phyloP scores from a whole-genome alignment of 2,797 vertebrate genomes.

The Liparis tanakae region DNA sequence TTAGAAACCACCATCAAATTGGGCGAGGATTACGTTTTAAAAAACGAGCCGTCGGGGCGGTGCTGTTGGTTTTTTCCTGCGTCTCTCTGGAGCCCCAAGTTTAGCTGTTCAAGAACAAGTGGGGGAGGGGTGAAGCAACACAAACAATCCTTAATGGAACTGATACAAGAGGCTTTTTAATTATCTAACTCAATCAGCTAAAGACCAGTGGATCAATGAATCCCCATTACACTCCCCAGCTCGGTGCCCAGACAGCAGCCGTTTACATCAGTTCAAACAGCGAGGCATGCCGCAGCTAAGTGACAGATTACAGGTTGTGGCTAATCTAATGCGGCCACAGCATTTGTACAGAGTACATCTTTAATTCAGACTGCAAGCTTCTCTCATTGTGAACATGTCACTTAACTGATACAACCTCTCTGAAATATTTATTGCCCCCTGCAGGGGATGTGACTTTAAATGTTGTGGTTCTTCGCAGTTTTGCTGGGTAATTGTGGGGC shows the following conservation, averaged over 20 bases:
- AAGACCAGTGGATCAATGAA: constrained; percentile 87
- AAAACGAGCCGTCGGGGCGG: constrained; percentile 33
- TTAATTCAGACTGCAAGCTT: constrained; percentile 82
- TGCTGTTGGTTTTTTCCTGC: constrained; percentile 44
- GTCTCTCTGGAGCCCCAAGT: constrained; percentile 57
- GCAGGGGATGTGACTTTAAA: constrained; percentile 56
- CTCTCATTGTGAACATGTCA: constrained; percentile 78
- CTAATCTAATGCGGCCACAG: constrained; percentile 83
- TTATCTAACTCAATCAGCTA: constrained; percentile 89
- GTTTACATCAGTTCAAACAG: constrained; percentile 83
- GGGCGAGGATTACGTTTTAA: constrained; percentile 39
- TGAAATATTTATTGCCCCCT: constrained; percentile 78
- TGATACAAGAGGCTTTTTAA: constrained; percentile 89
- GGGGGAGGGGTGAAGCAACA: constrained; percentile 63
- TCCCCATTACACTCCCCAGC: constrained; percentile 83
- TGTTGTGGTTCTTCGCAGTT: constrained; percentile 41
- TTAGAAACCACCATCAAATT: constrained; percentile 23
- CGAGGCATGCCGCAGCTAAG: constrained; percentile 77
- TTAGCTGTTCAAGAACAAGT: constrained; percentile 72
- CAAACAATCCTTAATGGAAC: constrained; percentile 88
- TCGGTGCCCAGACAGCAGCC: constrained; percentile 75
- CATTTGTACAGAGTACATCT: constrained; percentile 80
- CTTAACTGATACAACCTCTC: constrained; percentile 75
- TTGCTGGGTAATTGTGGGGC: constrained; percentile 22
- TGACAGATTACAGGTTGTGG: constrained; percentile 86